These are phyloP conservation scores for Proteles cristata DNA, from an alignment of 2,113 vertebrate genomes.

Conservation along the genomic window DNA sequence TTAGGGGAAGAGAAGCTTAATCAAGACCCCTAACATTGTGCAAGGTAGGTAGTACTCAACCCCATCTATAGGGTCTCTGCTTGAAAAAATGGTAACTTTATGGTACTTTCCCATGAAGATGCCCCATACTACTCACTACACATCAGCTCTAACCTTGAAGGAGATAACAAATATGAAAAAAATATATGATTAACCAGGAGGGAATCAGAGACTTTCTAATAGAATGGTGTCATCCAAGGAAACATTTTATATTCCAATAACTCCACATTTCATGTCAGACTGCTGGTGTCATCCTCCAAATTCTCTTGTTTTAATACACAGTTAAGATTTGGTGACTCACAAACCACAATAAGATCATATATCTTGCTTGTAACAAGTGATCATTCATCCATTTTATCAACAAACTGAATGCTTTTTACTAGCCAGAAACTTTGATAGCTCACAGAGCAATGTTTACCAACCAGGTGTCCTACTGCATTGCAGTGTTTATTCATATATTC, in stretches of 20 bases:
- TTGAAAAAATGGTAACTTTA: background rate
- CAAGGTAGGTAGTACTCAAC: background rate
- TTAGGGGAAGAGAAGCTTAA: background rate
- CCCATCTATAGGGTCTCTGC: background rate
- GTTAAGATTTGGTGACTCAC: conserved; percentile 1
- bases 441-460: background rate
- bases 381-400: background rate
- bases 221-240: background rate
- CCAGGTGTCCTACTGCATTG: background rate
- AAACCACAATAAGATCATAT: background rate
- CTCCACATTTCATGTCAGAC: background rate
- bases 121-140: too few species aligned
- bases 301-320: background rate
- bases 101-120: background rate
- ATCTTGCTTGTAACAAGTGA: background rate
- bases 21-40: background rate
- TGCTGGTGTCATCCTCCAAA: background rate
- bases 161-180: background rate
- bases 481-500: background rate
- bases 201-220: background rate
- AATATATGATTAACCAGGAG: background rate
- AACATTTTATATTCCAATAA: background rate
- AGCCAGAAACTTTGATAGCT: background rate
- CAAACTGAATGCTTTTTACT: background rate
- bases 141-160: background rate